Evolutionary conservation across 2,888 invertebrate species (phyloP).

Genomic region (Acleris cristana): DNA sequence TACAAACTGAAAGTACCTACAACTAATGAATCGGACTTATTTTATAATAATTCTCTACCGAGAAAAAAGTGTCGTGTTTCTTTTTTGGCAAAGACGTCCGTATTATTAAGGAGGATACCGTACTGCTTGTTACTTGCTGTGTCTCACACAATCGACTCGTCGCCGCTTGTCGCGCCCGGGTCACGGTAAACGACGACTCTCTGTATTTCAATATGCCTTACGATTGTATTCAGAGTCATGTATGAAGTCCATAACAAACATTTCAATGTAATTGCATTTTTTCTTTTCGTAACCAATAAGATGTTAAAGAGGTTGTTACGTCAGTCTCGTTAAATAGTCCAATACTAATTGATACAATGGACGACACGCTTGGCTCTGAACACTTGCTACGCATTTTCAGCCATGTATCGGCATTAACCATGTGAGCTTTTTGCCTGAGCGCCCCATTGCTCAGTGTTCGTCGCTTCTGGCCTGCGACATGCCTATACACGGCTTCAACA

Average conservation of each 20-base stretch:
- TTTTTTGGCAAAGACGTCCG: too few relatives aligned
- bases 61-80: too few relatives aligned
- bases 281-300: background rate
- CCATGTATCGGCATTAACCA: slow-evolving; percentile 20
- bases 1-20: too few relatives aligned
- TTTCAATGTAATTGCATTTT: background rate
- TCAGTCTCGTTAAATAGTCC: background rate
- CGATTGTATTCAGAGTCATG: slow-evolving; percentile 25
- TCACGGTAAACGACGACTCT: too few relatives aligned
- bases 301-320: background rate
- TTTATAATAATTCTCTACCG: too few relatives aligned
- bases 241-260: background rate
- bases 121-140: too few relatives aligned
- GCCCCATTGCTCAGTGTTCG: background rate
- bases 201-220: background rate
- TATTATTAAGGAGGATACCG: too few relatives aligned
- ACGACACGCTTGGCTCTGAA: slow-evolving; percentile 24
- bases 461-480: slow-evolving; percentile 8
- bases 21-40: too few relatives aligned
- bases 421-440: background rate
- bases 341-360: background rate
- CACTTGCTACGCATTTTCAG: background rate
- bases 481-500: slow-evolving; percentile 16
- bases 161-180: too few relatives aligned
- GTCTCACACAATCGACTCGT: too few relatives aligned